phyloP scores from a whole-genome alignment of 1,140 invertebrate species.

The Dinoponera quadriceps region DNA sequence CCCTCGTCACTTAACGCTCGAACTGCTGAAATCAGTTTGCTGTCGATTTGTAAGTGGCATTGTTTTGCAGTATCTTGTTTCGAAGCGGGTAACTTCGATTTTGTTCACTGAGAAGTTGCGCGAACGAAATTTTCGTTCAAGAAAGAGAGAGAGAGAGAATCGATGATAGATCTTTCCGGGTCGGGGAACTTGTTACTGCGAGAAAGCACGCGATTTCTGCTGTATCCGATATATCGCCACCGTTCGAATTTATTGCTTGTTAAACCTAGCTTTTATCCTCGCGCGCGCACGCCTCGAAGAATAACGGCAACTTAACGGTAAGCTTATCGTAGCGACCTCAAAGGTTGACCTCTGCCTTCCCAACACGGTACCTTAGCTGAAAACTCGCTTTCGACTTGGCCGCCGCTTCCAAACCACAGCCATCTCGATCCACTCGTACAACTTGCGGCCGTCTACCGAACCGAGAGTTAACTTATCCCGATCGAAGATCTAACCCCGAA shows the following conservation, averaged over 20 bases:
- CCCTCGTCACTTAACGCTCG: too few relatives aligned
- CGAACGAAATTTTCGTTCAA: too few relatives aligned
- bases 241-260: conserved; percentile 25
- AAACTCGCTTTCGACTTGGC: conserved; percentile 47
- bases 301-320: conserved; percentile 41
- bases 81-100: too few relatives aligned
- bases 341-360: conserved; percentile 36
- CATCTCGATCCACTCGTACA: conserved; percentile 36
- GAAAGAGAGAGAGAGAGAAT: too few relatives aligned
- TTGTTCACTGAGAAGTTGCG: too few relatives aligned
- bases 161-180: too few relatives aligned
- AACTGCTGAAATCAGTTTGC: too few relatives aligned
- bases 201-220: too few relatives aligned
- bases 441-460: conserved; percentile 29
- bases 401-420: conserved; percentile 42
- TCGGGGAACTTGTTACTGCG: too few relatives aligned
- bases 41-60: too few relatives aligned
- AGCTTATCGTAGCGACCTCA: conserved; percentile 47
- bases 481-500: conserved; percentile 42
- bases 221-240: background rate
- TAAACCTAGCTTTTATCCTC: conserved; percentile 32
- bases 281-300: conserved; percentile 1
- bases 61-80: too few relatives aligned
- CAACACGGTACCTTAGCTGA: conserved; percentile 29
- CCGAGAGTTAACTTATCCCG: conserved; percentile 35